Evolutionary conservation across 2,888 invertebrate genomes (phyloP).

Genomic region (Scaptomyza flava): DNA sequence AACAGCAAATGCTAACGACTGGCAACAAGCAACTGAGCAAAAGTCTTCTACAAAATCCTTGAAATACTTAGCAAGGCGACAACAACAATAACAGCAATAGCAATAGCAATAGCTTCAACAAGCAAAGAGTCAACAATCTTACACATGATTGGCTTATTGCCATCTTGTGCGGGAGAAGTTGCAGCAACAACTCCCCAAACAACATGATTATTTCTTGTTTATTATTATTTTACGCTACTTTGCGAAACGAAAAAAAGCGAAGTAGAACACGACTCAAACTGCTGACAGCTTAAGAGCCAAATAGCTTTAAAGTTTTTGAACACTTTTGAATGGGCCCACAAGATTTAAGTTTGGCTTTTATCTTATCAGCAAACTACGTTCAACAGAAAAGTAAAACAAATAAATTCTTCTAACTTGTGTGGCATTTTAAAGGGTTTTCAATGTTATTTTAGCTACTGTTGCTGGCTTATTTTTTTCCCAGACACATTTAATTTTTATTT

Average conservation of each 20-base stretch:
- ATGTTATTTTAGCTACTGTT: conserved; percentile 60
- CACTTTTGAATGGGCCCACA: conserved; percentile 36
- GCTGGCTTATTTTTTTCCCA: conserved; percentile 52
- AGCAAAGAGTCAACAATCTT: conserved; percentile 43
- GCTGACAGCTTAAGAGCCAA: conserved; percentile 25
- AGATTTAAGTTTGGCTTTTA: conserved; percentile 38
- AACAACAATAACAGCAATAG: conserved; percentile 22
- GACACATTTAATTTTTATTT: conserved; percentile 64
- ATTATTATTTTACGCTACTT: conserved; percentile 77
- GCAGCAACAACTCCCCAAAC: conserved; percentile 37
- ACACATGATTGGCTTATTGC: conserved; percentile 73
- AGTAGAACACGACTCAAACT: conserved; percentile 4
- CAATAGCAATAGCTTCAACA: conserved; percentile 25
- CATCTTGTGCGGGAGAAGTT: background rate
- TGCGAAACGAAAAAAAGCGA: conserved; percentile 5
- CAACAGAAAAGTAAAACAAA: background rate
- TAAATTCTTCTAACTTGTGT: conserved; percentile 52
- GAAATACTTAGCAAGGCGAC: conserved; percentile 59
- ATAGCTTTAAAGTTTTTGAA: conserved; percentile 56
- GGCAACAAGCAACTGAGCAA: conserved; percentile 52
- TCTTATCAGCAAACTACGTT: conserved; percentile 39
- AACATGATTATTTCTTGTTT: conserved; percentile 79
- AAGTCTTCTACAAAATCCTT: conserved; percentile 28
- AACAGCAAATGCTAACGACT: conserved; percentile 50
- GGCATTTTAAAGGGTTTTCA: conserved; percentile 63